Conservation (phyloP, 2,113 vertebrate genomes). For the Budorcas taxicolor region DNA sequence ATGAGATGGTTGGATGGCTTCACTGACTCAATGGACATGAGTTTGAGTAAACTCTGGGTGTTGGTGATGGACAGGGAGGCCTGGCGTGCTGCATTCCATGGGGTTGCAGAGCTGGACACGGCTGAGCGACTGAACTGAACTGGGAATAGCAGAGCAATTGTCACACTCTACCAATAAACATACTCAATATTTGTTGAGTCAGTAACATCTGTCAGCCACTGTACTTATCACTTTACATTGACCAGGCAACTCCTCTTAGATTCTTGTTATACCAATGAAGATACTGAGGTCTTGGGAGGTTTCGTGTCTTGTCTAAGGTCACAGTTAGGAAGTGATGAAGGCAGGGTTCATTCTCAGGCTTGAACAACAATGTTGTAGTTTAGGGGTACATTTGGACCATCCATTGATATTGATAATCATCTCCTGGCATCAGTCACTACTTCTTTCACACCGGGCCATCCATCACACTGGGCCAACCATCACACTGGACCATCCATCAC, state of each 20-base stretch:
- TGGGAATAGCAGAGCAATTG: background rate
- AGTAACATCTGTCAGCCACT: background rate
- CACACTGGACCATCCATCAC: background rate
- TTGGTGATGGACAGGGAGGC: background rate
- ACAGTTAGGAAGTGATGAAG: background rate
- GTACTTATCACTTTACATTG: background rate
- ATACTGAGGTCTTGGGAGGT: background rate
- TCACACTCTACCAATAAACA: background rate
- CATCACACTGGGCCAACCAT: background rate
- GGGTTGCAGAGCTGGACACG: fast-evolving
- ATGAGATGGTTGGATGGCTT: background rate
- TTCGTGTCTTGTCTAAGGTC: background rate
- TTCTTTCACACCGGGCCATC: background rate
- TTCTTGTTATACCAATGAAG: background rate
- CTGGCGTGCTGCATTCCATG: background rate
- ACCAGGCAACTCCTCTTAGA: background rate
- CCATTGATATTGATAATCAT: background rate
- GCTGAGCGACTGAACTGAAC: background rate
- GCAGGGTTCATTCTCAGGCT: too few relatives aligned
- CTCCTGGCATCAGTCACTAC: background rate
- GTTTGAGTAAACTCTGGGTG: background rate
- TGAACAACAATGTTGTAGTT: background rate
- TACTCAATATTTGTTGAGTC: background rate
- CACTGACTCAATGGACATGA: background rate
- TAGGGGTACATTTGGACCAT: background rate